Evolutionary conservation across 2,113 vertebrate species (phyloP).

Genomic region (Ciconia maguari): DNA sequence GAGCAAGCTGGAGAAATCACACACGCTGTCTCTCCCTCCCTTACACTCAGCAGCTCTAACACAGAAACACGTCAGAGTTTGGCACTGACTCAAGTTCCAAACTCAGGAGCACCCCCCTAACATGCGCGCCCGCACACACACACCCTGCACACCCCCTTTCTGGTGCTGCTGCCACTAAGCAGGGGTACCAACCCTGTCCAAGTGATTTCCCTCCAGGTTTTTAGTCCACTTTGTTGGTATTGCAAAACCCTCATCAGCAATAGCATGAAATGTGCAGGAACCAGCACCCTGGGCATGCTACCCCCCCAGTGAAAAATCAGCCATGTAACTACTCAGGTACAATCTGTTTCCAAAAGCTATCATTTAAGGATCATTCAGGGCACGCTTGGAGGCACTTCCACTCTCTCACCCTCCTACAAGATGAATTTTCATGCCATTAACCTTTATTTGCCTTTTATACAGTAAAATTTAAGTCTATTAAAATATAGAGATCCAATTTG

Average conservation of each 20-base stretch:
- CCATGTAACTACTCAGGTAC: not conserved
- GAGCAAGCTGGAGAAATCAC: not conserved
- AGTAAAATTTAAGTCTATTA: not conserved
- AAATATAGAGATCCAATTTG: not conserved
- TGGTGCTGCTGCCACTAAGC: not conserved
- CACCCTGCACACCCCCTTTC: not conserved
- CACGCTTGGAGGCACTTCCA: not conserved
- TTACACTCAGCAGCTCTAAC: not conserved
- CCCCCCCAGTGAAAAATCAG: not conserved
- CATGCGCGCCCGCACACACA: rapidly evolving
- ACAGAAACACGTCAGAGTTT: not conserved
- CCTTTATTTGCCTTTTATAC: slow-evolving; percentile 14
- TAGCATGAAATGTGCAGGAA: rapidly evolving
- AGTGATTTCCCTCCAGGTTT: not conserved
- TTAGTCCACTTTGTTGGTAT: not conserved
- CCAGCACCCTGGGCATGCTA: not conserved
- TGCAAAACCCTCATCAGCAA: not conserved
- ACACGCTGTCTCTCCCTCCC: not conserved
- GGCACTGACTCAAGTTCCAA: not conserved
- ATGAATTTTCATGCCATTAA: not conserved
- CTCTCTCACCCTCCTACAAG: not conserved
- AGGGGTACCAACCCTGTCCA: not conserved
- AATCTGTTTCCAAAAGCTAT: not conserved
- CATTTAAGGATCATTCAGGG: not conserved
- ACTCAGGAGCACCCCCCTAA: not conserved